Base-by-base conservation (phyloP, 2,797 vertebrate species). In the Peromyscus melanophrys region DNA sequence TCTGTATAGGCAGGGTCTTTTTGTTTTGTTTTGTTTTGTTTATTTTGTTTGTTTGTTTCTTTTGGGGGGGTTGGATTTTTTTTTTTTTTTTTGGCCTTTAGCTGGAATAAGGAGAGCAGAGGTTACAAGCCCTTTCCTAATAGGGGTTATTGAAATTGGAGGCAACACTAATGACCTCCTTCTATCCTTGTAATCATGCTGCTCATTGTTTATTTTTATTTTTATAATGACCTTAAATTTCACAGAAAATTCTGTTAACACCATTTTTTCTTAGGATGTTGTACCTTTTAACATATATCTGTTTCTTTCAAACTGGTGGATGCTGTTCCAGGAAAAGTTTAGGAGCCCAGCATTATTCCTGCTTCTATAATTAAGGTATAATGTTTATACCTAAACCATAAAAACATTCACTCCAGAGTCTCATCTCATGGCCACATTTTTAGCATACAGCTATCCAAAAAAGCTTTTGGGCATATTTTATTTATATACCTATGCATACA, bases 151-250 rank as follows among this genome's bases (percentile, higher is more conserved):
- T 96, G 88, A 94, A 97, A 95, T 73, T 86, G 85, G 75, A n/a
- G 96, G 92, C 92, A 95, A 95, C 92, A 59, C 75, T 81, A 31
- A 49, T 89, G 81, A 97, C 93, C 94, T 96, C 10, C 55, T 95
- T 96, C 93, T 95, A 85, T 96, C 40, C 75, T 95, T 97, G 40
- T 87, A 95, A 94, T 95, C 94, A 95, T 63, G 59, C 71, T 94
- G 52, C 16, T 96, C 34, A 55, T 94, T 97, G 65, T 95, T 97
- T 55, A 76, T 89, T 92, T 89, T 61, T 14, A 52, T 52, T 95
- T 97, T 97, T 82, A 84, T n/a, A 93, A 90, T 73, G 95, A 65
- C 61, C 55, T 95, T 97, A 96, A 95, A 96, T 95, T 97, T 91
- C 80, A 81, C 17, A 77, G 88, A 96, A 96, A 96, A 96, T 95